phyloP scores from a whole-genome alignment of 2,113 vertebrate genomes.

The Istiophorus platypterus region DNA sequence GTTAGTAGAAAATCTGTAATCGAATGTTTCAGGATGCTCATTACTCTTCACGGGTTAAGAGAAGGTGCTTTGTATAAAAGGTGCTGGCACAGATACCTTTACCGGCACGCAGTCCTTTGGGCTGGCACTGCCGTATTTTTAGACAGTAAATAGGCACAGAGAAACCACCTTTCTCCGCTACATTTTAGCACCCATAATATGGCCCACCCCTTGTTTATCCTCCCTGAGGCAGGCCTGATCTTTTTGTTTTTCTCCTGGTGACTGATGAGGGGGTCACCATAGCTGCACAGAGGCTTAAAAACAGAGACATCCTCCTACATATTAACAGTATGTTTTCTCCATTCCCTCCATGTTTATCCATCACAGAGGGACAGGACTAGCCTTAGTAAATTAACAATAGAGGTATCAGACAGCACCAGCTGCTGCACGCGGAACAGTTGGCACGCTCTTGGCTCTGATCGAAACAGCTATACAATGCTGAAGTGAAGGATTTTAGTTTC shows the following conservation, averaged over 20 bases:
- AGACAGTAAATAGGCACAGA: conserved; percentile 69
- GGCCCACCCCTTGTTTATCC: conserved; percentile 76
- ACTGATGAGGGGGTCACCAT: conserved; percentile 70
- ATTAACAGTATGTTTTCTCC: conserved; percentile 41
- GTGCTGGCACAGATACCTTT: conserved; percentile 62
- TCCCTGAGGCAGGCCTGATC: conserved; percentile 47
- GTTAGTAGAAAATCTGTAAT: conserved; percentile 76
- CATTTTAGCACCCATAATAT: conserved; percentile 79
- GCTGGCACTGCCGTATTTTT: conserved; percentile 73
- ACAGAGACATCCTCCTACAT: conserved; percentile 31
- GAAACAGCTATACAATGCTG: conserved; percentile 25
- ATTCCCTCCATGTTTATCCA: conserved; percentile 21
- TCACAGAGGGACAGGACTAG: conserved; percentile 30
- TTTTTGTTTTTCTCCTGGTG: conserved; percentile 69
- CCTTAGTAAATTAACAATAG: conserved; percentile 48
- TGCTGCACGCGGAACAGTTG: conserved; percentile 33
- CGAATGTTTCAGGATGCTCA: conserved; percentile 68
- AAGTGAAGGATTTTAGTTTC: conserved; percentile 34
- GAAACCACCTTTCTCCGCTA: conserved; percentile 76
- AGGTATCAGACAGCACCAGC: conserved; percentile 48
- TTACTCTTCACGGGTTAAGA: conserved; percentile 65
- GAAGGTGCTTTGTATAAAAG: conserved; percentile 61
- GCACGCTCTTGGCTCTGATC: conserved; percentile 12
- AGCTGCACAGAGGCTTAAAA: conserved; percentile 48
- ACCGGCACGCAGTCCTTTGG: conserved; percentile 50